Percentiles rank a stretch among this genome's conserved stretches.
Evolutionary conservation across 2,888 invertebrate species (phyloP).

Genomic region (Dusona sp.): DNA sequence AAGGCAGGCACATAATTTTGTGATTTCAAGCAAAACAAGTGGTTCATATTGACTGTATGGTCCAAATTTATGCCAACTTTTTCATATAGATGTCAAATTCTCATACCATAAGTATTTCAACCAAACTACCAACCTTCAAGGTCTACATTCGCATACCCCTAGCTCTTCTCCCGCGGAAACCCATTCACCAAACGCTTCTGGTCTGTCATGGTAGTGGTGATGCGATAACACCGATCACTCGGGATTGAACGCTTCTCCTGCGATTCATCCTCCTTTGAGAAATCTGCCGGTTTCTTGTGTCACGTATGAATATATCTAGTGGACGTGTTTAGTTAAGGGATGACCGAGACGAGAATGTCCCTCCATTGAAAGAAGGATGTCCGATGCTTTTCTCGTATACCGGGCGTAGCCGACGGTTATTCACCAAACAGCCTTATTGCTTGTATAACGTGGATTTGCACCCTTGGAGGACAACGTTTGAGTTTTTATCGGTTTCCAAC

Average conservation of each 20-base stretch:
- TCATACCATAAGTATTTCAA: conserved; percentile 24
- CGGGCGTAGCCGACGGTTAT: conserved; percentile 16
- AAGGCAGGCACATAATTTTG: background rate
- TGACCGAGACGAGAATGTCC: conserved; percentile 46
- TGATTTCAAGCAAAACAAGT: background rate
- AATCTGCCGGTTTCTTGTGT: conserved; percentile 58
- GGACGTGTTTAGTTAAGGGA: conserved; percentile 1
- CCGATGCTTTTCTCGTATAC: conserved; percentile 49
- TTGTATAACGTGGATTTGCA: conserved; percentile 6
- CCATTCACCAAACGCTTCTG: conserved; percentile 64
- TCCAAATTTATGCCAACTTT: background rate
- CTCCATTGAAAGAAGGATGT: conserved; percentile 54
- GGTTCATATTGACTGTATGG: background rate
- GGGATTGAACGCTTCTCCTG: conserved; percentile 84
- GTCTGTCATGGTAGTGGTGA: conserved; percentile 54
- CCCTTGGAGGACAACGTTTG: background rate
- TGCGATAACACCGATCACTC: conserved; percentile 77
- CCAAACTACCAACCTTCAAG: conserved; percentile 19
- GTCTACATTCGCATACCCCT: conserved; percentile 31
- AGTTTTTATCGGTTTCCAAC: background rate
- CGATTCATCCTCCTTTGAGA: conserved; percentile 83
- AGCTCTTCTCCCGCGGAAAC: conserved; percentile 53
- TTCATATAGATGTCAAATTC: conserved; percentile 13
- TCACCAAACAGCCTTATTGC: conserved; percentile 18
- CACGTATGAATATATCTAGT: background rate